Conservation (phyloP, 2,113 vertebrate genomes). For the Isichthys henryi region DNA sequence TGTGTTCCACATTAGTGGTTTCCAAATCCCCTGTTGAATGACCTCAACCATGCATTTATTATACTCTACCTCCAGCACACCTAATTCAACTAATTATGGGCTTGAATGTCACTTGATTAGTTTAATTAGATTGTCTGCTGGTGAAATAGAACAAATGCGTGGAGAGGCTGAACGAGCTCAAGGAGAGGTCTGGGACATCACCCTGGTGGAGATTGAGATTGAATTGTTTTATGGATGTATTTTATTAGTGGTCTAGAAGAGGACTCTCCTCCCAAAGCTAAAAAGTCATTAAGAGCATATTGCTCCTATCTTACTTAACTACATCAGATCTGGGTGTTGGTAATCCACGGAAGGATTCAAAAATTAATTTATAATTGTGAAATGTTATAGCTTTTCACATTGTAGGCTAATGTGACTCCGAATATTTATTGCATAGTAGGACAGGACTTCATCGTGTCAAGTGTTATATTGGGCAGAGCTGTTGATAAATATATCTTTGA, state of each 20-base stretch:
- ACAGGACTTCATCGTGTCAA: neutral
- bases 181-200: slow-evolving; percentile 1
- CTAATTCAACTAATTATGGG: neutral
- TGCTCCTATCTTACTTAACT: neutral
- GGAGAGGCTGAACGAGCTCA: neutral
- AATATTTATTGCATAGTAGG: neutral
- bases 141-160: neutral
- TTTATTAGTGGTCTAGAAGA: neutral
- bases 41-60: neutral
- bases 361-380: neutral
- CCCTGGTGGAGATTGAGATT: neutral
- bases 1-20: neutral
- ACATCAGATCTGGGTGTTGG: neutral
- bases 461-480: neutral
- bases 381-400: neutral
- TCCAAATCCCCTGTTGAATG: neutral
- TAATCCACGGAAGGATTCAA: neutral
- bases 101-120: slow-evolving; percentile 6
- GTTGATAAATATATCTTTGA: neutral
- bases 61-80: slow-evolving; percentile 1
- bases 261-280: neutral
- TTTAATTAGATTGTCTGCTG: slow-evolving; percentile 4
- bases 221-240: neutral
- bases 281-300: neutral
- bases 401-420: neutral